Conservation (phyloP, 92 coral and sea anemone species). For the Zoanthus sociatus region DNA sequence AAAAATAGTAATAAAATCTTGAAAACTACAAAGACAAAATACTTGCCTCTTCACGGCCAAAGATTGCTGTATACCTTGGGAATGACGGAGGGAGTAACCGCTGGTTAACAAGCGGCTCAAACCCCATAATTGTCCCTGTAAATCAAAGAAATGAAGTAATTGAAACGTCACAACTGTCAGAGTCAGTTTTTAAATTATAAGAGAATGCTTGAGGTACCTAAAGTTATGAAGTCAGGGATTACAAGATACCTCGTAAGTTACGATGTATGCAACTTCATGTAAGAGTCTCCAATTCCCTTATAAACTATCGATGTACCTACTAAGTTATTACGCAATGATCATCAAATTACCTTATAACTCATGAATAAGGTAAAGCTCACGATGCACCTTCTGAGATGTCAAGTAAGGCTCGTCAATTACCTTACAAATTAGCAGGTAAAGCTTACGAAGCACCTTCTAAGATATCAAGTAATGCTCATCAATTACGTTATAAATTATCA, state of each 20-base stretch:
- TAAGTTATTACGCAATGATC: not conserved
- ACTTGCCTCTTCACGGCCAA: conserved; percentile 83
- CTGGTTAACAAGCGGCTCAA: conserved; percentile 97
- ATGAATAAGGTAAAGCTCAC: not conserved
- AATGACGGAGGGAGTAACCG: conserved; percentile 96
- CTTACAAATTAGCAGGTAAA: not conserved
- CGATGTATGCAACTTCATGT: not conserved
- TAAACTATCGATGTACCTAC: not conserved
- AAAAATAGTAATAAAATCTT: no score
- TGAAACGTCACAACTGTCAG: not conserved
- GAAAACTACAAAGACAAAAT: not conserved
- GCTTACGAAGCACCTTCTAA: not conserved
- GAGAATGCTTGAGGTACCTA: no score
- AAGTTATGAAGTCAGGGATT: not conserved
- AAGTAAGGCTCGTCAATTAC: not conserved
- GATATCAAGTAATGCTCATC: not conserved
- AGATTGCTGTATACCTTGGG: conserved; percentile 95
- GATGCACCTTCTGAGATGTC: not conserved
- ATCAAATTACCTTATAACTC: not conserved
- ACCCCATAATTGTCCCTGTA: conserved; percentile 93
- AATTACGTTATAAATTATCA: not conserved
- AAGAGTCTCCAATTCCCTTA: not conserved
- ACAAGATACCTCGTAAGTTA: not conserved
- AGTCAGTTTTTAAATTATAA: no score
- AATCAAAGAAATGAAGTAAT: not conserved